phyloP scores from a whole-genome alignment of 2,888 invertebrate species.

The Junonia oenone region DNA sequence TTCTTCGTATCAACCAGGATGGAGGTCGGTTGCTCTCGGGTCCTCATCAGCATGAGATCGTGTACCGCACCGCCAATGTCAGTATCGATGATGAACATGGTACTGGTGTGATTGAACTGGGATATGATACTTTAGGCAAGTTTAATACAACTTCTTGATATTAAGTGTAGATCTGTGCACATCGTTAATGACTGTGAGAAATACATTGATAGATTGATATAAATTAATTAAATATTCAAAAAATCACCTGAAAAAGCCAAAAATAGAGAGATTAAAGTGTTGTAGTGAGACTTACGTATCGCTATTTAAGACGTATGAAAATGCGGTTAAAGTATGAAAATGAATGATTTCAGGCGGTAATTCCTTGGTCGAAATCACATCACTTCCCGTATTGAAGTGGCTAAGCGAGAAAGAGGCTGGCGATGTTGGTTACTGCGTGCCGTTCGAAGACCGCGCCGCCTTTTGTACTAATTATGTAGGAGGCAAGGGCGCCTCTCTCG shows the following conservation, averaged over 20 bases:
- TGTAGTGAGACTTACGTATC: background rate
- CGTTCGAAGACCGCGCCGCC: conserved; percentile 69
- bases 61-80: conserved; percentile 44
- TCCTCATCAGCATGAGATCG: conserved; percentile 45
- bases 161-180: too few relatives aligned
- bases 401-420: conserved; percentile 41
- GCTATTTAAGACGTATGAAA: background rate
- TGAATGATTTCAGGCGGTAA: conserved; percentile 30
- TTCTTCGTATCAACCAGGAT: conserved; percentile 46
- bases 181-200: too few relatives aligned
- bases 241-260: too few relatives aligned
- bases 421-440: conserved; percentile 49
- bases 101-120: conserved; percentile 54
- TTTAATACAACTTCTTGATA: too few relatives aligned
- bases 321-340: background rate
- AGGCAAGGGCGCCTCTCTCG: conserved; percentile 89
- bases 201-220: too few relatives aligned
- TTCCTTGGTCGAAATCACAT: conserved; percentile 36
- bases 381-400: conserved; percentile 47
- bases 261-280: too few relatives aligned
- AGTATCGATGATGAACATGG: conserved; percentile 53
- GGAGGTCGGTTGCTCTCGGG: conserved; percentile 46
- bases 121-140: conserved; percentile 51
- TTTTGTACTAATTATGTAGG: conserved; percentile 82
- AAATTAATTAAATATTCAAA: too few relatives aligned